Evolutionary conservation across 30 jellyfish, hydroid and myxozoan species (phyloP), one percentile per base, ranked within the genome.

Genomic region (Phacellophora camtschatica): DNA sequence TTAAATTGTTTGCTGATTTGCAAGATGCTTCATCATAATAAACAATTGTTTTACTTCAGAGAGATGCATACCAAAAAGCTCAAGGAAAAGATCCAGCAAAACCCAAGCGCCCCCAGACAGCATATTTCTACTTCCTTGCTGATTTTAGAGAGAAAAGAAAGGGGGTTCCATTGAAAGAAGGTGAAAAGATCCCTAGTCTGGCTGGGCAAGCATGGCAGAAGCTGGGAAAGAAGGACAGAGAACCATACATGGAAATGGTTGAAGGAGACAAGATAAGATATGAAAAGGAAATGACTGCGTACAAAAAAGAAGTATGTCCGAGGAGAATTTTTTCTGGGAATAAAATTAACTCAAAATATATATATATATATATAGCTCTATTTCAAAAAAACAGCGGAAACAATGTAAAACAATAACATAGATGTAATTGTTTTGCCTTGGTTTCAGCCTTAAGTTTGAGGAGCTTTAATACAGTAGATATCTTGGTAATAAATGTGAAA

Each of bases 31-130:
- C 22, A 70, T 13, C 12, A 19, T 5, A 30, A 5, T 36, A 5
- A 32, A 13, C 12, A n/a, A 55, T 25, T 13, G 25, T 48, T 53
- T 24, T 20, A 2, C 46, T 34, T 55, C 25, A 90, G 98, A 84
- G 90, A 77, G 94, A 58, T 15, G 98, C 89, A 2, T 57, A 18
- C 49, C 96, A 92, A 39, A 86, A 85, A 54, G 84, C 90, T 4
- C 81, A 56, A 42, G 98, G 97, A 19, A 92, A 92, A 46, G 98
- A 92, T 49, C 98, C 98, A 35, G 92, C 88, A 86, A 92, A 92
- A 73, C 98, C 98, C 23, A 92, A 92, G 58, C 89, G 98, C 8
- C 94, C 97, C 11, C 96, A 82, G 59, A 85, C 98, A 5, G 98
- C 98, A 1, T 92, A 92, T 54, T 86, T 92, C 81, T 85, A 66